Evolutionary conservation across 2,113 vertebrate species (phyloP).

Genomic region (Oncorhynchus tshawytscha): DNA sequence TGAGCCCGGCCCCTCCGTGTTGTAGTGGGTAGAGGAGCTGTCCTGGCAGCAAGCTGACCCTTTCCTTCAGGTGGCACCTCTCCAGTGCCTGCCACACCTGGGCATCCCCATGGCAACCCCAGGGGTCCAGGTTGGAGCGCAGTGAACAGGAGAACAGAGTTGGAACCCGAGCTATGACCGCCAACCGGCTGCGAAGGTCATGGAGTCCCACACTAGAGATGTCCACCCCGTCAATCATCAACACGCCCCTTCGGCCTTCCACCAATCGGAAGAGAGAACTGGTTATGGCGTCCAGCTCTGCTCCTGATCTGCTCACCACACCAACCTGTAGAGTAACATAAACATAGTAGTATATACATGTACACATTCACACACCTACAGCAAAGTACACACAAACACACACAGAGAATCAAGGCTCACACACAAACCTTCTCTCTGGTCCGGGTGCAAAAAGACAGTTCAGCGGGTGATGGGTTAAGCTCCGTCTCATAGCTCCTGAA

Average conservation of each 20-base stretch:
- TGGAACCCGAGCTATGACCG: conserved; percentile 69
- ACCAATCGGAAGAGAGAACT: conserved; percentile 66
- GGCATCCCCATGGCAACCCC: conserved; percentile 56
- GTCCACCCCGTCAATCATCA: conserved; percentile 68
- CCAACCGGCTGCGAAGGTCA: conserved; percentile 62
- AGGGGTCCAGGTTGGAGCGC: conserved; percentile 67
- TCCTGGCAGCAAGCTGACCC: conserved; percentile 61
- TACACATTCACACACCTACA: background rate
- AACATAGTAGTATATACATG: background rate
- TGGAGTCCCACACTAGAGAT: conserved; percentile 64
- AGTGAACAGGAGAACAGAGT: conserved; percentile 69
- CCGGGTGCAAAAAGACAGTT: conserved; percentile 57
- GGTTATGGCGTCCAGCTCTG: conserved; percentile 63
- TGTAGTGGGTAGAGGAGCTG: conserved; percentile 66
- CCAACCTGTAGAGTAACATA: conserved; percentile 53
- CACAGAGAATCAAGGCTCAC: background rate
- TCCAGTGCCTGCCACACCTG: conserved; percentile 67
- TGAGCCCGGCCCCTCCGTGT: conserved; percentile 67
- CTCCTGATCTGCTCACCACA: conserved; percentile 66
- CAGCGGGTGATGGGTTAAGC: conserved; percentile 49
- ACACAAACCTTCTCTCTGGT: conserved; percentile 63
- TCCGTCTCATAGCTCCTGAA: conserved; percentile 63
- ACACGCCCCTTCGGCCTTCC: conserved; percentile 61
- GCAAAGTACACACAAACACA: background rate
- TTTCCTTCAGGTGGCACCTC: conserved; percentile 65